A percentile compares a stretch with the other conserved stretches of the same genome.
Evolutionary conservation across 1,140 invertebrate species (phyloP).

Genomic region (Sycophaga agraensis): DNA sequence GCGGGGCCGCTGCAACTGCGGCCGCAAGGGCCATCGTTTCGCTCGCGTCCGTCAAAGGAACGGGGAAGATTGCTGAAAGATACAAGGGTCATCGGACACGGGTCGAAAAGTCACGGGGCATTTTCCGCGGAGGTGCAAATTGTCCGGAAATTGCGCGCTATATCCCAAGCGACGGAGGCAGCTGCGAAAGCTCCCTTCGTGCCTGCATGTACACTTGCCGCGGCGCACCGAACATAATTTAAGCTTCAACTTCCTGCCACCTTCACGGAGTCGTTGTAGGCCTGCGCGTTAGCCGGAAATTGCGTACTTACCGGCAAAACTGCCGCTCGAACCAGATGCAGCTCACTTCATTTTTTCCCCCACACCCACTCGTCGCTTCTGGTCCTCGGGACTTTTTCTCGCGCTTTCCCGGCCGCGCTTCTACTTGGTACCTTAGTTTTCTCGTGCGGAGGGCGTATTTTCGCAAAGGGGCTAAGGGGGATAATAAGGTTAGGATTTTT

Average conservation of each 20-base stretch:
- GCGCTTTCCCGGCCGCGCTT: neutral
- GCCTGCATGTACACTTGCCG: neutral
- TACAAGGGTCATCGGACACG: no score
- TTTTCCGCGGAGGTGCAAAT: conserved; percentile 20
- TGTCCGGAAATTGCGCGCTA: conserved; percentile 25
- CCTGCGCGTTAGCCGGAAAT: conserved; percentile 16
- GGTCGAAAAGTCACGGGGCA: neutral
- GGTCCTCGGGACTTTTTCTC: neutral
- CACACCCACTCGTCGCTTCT: no score
- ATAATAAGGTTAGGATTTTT: neutral
- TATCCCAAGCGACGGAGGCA: neutral
- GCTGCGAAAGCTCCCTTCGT: neutral
- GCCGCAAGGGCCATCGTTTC: no score
- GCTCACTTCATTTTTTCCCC: neutral
- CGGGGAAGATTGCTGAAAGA: no score
- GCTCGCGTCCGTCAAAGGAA: no score
- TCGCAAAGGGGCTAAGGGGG: neutral
- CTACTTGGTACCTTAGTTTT: no score
- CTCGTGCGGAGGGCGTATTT: neutral
- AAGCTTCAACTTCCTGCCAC: conserved; percentile 24
- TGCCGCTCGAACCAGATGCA: conserved; percentile 1
- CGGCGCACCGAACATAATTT: conserved; percentile 17
- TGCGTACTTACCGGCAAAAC: conserved; percentile 28
- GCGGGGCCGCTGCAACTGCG: no score
- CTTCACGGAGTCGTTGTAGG: conserved; percentile 10